Base-by-base conservation (phyloP, 2,888 invertebrate species). In the Oscheius myriophilus region DNA sequence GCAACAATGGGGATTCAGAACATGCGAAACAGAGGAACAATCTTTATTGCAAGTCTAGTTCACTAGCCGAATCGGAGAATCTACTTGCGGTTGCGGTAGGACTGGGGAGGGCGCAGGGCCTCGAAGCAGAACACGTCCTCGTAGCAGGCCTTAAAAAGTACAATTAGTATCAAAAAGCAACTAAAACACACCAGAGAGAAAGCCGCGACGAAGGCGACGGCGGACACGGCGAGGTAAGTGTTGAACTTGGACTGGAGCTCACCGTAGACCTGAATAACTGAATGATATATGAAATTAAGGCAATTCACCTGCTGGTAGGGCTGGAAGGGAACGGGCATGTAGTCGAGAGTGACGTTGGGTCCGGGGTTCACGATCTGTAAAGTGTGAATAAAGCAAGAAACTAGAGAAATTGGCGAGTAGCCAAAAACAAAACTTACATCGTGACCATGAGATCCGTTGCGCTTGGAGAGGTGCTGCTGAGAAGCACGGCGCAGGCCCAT, bases 241-340 rank as follows among this genome's bases (percentile, higher is more conserved):
- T 81, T 81, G 75, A 82, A 82, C 71, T 82, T 82, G 53, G 67
- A 67, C 65, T 81, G 76, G 54, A 82, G 76, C 69, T 82, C 80
- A 42, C 75, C 76, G 70, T 82, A 69, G 21, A 82, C 81, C 67
- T 70, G 16, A 46, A 65, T 16, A 16, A 46, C 4, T 16, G 18
- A 46, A 1, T 42, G 11, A 42, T 42, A 42, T 42, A 7, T 11
- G 23, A n/a, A n/a, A 21, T n/a, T n/a, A 16, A 46, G 18, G 14
- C 18, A 46, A 46, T n/a, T 54, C 18, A 70, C 67, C 75, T 79
- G 77, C 72, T 78, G 65, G 75, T 81, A 81, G 14, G 81, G 58
- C 64, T 82, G 76, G 69, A 68, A 71, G 49, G 82, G 82, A 45
- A 82, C 73, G 21, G 82, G 74, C 71, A 75, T 69, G 66, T 73